These are phyloP conservation scores for Ctenodactylus gundi DNA, from an alignment of 2,113 vertebrate genomes.

Conservation along the genomic window DNA sequence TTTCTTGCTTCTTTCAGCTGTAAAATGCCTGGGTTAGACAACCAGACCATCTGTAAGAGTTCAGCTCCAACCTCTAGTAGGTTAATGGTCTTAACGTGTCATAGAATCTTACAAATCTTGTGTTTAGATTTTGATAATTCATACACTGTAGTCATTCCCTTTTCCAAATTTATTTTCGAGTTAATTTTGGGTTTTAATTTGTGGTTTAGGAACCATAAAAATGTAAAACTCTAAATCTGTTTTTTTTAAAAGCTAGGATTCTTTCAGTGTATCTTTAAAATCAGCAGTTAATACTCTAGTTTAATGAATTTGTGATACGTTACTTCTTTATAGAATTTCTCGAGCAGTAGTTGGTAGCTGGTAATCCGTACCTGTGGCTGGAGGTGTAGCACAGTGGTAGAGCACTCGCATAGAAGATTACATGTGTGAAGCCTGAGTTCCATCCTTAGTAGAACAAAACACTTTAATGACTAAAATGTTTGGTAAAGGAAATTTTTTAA, in stretches of 20 bases:
- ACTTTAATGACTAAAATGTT: not conserved
- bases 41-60: constrained; percentile 7
- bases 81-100: not conserved
- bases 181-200: constrained; percentile 32
- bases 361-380: not conserved
- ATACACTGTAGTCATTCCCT: not conserved
- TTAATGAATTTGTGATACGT: constrained; percentile 15
- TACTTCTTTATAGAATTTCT: constrained; percentile 2
- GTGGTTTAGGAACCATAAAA: not conserved
- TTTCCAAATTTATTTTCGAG: constrained; percentile 33
- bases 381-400: not conserved
- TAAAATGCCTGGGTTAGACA: constrained; percentile 2
- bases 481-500: not conserved
- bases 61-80: not conserved
- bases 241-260: constrained; percentile 27
- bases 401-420: not conserved
- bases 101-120: constrained; percentile 44
- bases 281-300: constrained; percentile 23
- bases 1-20: constrained; percentile 29
- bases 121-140: constrained; percentile 26
- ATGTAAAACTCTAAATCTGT: not conserved
- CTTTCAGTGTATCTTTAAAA: not conserved
- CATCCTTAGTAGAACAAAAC: not conserved
- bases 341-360: not conserved
- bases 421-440: not conserved